Conservation (phyloP, 2,113 vertebrate genomes). For the Otus sunia region DNA sequence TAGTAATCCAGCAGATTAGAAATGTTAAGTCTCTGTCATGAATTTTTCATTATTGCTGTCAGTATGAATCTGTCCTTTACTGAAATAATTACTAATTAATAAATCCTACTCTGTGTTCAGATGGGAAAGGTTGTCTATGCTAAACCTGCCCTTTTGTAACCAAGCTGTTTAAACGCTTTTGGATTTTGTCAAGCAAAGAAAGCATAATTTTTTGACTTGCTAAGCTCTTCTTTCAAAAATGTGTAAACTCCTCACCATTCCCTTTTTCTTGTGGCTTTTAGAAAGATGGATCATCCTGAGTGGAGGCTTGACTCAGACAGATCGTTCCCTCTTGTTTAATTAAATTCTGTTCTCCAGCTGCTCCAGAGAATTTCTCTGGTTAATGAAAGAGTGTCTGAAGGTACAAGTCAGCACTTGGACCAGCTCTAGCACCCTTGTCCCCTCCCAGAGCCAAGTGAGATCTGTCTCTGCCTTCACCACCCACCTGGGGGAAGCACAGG, state of each 20-base stretch:
- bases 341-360: neutral
- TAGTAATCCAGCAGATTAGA: constrained; percentile 64
- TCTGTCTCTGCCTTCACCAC: neutral
- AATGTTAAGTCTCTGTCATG: constrained; percentile 29
- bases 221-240: neutral
- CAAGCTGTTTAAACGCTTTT: constrained; percentile 18
- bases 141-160: constrained; percentile 17
- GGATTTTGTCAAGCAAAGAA: constrained; percentile 25
- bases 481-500: neutral
- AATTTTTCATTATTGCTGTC: constrained; percentile 60
- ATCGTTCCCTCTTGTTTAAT: neutral
- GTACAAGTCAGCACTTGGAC: neutral
- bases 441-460: neutral
- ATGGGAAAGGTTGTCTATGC: constrained; percentile 12
- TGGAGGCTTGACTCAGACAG: neutral
- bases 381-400: neutral
- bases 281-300: neutral
- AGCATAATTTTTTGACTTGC: neutral
- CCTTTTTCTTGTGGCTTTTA: constrained; percentile 33
- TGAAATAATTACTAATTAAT: constrained; percentile 61
- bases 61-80: constrained; percentile 32
- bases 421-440: neutral
- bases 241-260: neutral
- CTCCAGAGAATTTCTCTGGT: neutral
- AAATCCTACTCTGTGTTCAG: constrained; percentile 10